A percentile compares a stretch with the other conserved stretches of the same genome.
phyloP scores from a whole-genome alignment of 92 coral and sea anemone genomes.

The Ricordea florida region DNA sequence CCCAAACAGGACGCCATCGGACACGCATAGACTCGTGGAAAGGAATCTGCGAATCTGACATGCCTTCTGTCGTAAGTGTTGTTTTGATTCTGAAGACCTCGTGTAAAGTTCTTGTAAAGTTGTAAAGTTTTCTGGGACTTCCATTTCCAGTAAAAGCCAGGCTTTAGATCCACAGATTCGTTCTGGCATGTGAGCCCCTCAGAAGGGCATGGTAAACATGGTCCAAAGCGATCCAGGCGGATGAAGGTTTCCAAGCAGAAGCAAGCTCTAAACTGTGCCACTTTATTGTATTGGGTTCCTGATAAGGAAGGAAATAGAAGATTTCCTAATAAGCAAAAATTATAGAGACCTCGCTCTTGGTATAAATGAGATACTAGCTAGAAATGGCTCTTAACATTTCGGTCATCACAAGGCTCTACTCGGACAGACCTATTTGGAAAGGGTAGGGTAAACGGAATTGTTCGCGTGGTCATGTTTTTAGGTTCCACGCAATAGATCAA shows the following conservation, averaged over 20 bases:
- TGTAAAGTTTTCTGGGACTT: neutral
- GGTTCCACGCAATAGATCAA: no score
- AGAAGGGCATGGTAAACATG: neutral
- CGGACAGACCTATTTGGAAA: no score
- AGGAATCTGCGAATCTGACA: neutral
- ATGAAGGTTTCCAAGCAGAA: neutral
- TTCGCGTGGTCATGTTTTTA: no score
- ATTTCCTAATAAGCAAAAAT: neutral
- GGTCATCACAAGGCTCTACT: no score
- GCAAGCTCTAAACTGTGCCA: neutral
- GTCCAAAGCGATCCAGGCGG: constrained; percentile 8
- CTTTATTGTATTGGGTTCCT: neutral
- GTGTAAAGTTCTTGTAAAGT: neutral
- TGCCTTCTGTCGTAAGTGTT: neutral
- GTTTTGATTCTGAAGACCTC: neutral
- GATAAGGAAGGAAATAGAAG: no score
- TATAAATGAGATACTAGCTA: no score
- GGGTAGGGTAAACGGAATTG: no score
- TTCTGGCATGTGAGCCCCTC: neutral
- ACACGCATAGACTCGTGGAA: constrained; percentile 1
- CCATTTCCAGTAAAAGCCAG: constrained; percentile 12
- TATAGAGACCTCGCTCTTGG: no score
- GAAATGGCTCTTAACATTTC: no score
- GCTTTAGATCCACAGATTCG: neutral
- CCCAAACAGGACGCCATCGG: neutral